Evolutionary conservation across 1,140 invertebrate genomes (phyloP), one percentile per base, ranked within the genome.

Genomic region (Lepidurus arcticus): DNA sequence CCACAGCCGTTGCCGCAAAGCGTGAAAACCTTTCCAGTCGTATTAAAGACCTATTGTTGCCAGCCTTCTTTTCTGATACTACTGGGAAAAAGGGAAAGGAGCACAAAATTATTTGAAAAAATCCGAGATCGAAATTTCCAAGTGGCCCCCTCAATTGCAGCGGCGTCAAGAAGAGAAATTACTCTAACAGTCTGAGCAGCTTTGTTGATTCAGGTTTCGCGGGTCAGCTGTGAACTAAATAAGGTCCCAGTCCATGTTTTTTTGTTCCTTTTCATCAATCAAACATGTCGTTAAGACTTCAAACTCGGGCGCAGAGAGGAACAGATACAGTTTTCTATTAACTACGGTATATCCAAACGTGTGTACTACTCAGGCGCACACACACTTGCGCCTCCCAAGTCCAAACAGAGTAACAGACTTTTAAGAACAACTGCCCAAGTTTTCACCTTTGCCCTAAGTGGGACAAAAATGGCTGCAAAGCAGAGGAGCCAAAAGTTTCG

Each of bases 1-100:
- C 53, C 53, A 16, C 53, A 65, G 53, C 53, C 53, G 8, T 65
- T 65, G 21, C 53, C 53, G 53, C 53, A 65, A 65, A 65, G 53
- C 53, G 53, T 65, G 53, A 65, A 65, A 65, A 65, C 53, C 53
- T 65, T 65, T 65, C 53, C 53, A 65, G 53, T 21, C n/a, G n/a
- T n/a, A 65, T 65, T 65, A 65, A 21, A 65, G 53, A 65, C 53
- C 53, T 21, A 65, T 65, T 65, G 53, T 65, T 65, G 53, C n/a
- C 8, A n/a, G 53, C 13, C 47, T 5, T 21, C 53, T 65, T 10
- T 7, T 65, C 53, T 65, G 53, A 13, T n/a, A 65, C 13, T n/a
- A 21, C 21, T 65, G n/a, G 53, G 8, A 9, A 16, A 16, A 65
- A 16, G 13, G 21, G 21, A 65, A 65, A 3, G 16, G 13, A 16